phyloP scores from a whole-genome alignment of 2,113 vertebrate genomes.

The Psittacus erithacus region DNA sequence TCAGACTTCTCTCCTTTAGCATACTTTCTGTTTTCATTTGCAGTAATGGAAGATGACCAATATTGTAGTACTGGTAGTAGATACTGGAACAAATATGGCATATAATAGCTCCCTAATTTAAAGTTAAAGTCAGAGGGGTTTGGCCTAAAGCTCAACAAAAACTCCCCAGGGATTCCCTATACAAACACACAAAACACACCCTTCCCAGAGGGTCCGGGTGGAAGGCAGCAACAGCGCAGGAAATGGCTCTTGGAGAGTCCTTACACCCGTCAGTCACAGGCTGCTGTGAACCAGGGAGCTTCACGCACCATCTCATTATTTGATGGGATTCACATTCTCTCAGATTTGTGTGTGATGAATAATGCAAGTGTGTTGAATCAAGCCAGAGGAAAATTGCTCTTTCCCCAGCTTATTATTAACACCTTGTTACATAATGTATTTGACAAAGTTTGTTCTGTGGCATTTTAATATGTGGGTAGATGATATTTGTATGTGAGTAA shows the following conservation, averaged over 20 bases:
- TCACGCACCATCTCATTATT: neutral
- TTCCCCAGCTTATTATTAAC: neutral
- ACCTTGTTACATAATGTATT: neutral
- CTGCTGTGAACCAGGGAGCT: slow-evolving; percentile 4
- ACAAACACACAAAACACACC: neutral
- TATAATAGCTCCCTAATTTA: neutral
- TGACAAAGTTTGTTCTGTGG: neutral
- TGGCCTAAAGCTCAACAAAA: neutral
- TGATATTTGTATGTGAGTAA: neutral
- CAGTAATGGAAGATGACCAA: neutral
- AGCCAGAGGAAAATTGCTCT: neutral
- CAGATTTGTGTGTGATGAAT: neutral
- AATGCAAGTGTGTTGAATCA: slow-evolving; percentile 3
- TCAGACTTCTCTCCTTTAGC: neutral
- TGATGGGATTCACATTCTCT: slow-evolving; percentile 13
- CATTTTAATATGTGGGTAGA: neutral
- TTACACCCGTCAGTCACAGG: neutral
- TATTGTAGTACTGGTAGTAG: neutral
- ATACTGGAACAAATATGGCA: neutral
- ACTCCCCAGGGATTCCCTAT: neutral
- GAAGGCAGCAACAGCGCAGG: neutral
- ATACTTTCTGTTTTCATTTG: neutral
- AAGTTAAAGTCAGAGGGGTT: neutral
- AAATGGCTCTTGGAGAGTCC: neutral
- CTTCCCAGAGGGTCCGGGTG: neutral